phyloP scores from a whole-genome alignment of 2,113 vertebrate genomes.

The Labrus mixtus region DNA sequence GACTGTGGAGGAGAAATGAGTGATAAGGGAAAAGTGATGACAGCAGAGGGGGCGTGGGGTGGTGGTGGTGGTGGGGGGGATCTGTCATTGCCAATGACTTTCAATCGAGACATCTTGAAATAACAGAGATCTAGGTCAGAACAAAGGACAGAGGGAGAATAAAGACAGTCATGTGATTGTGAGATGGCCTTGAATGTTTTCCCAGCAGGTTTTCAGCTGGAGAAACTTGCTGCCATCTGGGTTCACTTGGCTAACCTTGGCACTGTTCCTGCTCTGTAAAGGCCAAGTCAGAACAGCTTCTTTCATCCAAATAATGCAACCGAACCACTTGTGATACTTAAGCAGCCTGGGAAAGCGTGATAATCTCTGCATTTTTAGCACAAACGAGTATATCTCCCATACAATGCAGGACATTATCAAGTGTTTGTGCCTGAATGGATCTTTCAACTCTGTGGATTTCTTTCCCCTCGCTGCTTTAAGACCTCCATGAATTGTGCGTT shows the following conservation, averaged over 20 bases:
- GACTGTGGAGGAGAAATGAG: conserved; percentile 34
- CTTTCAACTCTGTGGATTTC: conserved; percentile 15
- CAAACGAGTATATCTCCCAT: conserved; percentile 31
- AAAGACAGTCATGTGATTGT: neutral
- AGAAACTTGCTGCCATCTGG: conserved; percentile 70
- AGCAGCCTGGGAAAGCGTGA: conserved; percentile 70
- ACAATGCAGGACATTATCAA: conserved; percentile 24
- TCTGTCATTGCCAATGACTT: conserved; percentile 28
- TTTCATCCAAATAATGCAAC: conserved; percentile 66
- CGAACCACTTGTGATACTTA: conserved; percentile 54
- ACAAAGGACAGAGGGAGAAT: neutral
- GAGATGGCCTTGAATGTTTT: conserved; percentile 45
- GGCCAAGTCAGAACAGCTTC: conserved; percentile 62
- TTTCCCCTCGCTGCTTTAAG: conserved; percentile 35
- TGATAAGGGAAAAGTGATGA: conserved; percentile 49
- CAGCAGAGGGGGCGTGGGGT: conserved; percentile 28
- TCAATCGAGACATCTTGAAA: conserved; percentile 42
- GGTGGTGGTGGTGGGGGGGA: too few relatives aligned
- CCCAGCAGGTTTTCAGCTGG: conserved; percentile 56
- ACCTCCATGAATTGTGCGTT: conserved; percentile 13
- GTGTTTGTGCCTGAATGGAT: conserved; percentile 31
- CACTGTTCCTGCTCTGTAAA: conserved; percentile 51
- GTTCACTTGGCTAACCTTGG: conserved; percentile 74
- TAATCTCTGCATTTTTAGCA: neutral
- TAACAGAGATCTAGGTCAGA: conserved; percentile 29